Base-by-base conservation (phyloP, 2,888 invertebrate genomes). In the Scaptomyza cyrtandrae region DNA sequence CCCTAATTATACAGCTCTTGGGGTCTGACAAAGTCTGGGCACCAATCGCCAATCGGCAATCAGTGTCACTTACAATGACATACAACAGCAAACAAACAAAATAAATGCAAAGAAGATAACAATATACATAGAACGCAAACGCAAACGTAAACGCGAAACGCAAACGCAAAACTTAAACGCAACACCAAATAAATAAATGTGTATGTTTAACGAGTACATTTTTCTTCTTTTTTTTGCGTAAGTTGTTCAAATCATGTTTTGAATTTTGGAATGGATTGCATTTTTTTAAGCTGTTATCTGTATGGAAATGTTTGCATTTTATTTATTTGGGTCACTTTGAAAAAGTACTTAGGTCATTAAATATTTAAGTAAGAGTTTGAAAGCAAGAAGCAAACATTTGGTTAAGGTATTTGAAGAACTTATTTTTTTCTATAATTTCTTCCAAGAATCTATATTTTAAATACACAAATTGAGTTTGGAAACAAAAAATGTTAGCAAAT, bases 41-140 rank as follows among this genome's bases (percentile, higher is more conserved):
- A 39, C 3, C 39, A 39, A 39, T 39, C 39, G 39, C 49, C 49
- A 52, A 79, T 80, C 80, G 35, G 52, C 52, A 75, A 80, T 60
- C 76, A 80, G 84, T 80, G 86, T 77, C 76, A 76, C 76, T 76
- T 71, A 64, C 76, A 77, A 76, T 71, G 75, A 70, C 80, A 67
- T 33, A 57, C 79, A 67, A 49, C 33, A 44, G 16, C 11, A 49
- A 49, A 11, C 52, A 58, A 58, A 75, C 57, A 55, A 55, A 45
- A 49, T 56, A 58, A 58, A 75, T 59, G 48, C 69, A 62, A 55
- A 45, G 56, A 58, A 64, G 60, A 74, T 55, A 70, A 71, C 54
- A 61, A 70, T 37, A 29, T 13, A 48, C 6, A 11, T 1, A 33
- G 33, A 2, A 39, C 39, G 6, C 39, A 39, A 39, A 39, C n/a